Evolutionary conservation across 2,888 invertebrate genomes (phyloP).

Genomic region (Molanna angustata): DNA sequence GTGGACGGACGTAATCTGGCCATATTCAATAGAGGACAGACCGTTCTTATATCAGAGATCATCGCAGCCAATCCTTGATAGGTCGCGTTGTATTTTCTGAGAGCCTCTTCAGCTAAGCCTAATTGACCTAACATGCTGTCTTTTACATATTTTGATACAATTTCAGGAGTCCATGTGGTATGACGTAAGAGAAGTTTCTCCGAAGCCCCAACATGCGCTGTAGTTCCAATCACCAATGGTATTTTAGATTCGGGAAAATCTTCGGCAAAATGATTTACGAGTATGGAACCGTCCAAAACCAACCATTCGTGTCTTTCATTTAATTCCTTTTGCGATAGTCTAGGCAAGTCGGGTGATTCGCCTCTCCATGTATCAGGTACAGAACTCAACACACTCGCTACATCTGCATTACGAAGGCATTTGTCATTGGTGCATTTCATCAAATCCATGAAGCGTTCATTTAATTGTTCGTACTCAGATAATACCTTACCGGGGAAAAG

Average conservation of each 20-base stretch:
- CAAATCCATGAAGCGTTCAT: conserved; percentile 59
- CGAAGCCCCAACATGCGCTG: conserved; percentile 70
- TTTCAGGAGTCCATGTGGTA: conserved; percentile 63
- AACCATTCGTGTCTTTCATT: conserved; percentile 69
- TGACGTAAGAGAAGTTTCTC: conserved; percentile 59
- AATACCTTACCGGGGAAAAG: conserved; percentile 67
- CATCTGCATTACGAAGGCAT: conserved; percentile 56
- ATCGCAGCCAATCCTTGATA: conserved; percentile 68
- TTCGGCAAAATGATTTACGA: conserved; percentile 65
- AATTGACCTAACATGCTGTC: conserved; percentile 62
- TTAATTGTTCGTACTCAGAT: conserved; percentile 58
- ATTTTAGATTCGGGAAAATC: conserved; percentile 53
- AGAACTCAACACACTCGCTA: conserved; percentile 60
- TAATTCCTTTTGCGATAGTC: conserved; percentile 52
- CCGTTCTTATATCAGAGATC: conserved; percentile 75
- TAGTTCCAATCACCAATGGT: conserved; percentile 66
- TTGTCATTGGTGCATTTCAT: conserved; percentile 56
- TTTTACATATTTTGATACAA: conserved; percentile 62
- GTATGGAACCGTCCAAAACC: conserved; percentile 67
- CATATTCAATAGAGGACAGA: conserved; percentile 73
- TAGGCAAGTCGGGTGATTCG: conserved; percentile 55
- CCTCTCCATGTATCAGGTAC: conserved; percentile 73
- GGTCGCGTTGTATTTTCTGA: conserved; percentile 65
- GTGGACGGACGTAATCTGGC: conserved; percentile 61
- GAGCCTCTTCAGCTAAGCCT: conserved; percentile 60